Conservation (phyloP, 2,888 invertebrate genomes). For the Drepana falcataria region DNA sequence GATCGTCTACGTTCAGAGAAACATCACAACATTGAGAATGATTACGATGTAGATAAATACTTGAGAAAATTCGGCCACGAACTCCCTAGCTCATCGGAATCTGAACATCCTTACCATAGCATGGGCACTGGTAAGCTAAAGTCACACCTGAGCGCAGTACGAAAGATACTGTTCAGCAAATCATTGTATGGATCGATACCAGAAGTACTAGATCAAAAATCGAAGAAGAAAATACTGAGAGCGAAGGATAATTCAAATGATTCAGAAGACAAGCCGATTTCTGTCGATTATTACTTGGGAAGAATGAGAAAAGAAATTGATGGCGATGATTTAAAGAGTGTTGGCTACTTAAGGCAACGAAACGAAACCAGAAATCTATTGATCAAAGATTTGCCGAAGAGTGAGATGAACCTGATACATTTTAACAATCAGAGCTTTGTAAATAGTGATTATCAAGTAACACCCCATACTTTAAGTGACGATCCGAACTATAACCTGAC, state of each 20-base stretch:
- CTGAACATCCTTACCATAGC: slow-evolving; percentile 16
- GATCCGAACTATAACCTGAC: background rate
- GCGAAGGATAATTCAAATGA: background rate
- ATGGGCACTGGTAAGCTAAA: slow-evolving; percentile 5
- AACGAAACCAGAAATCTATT: background rate
- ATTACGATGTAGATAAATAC: slow-evolving; percentile 39
- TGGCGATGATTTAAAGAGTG: slow-evolving; percentile 1
- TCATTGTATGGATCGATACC: background rate
- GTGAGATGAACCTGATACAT: background rate
- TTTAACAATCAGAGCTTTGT: background rate
- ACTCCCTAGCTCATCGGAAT: slow-evolving; percentile 16
- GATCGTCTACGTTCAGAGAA: slow-evolving; percentile 3
- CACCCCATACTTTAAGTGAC: background rate
- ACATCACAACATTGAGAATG: slow-evolving; percentile 32
- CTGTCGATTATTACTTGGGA: slow-evolving; percentile 31
- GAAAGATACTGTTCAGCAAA: slow-evolving; percentile 20
- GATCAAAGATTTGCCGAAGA: background rate
- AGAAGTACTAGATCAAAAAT: background rate
- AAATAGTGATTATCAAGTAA: background rate
- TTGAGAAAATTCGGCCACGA: slow-evolving; percentile 15
- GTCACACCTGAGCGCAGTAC: slow-evolving; percentile 20
- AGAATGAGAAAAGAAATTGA: slow-evolving; percentile 11
- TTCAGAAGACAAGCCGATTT: slow-evolving; percentile 12
- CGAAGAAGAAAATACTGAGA: too few relatives aligned
- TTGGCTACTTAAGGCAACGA: slow-evolving; percentile 7